phyloP scores from a whole-genome alignment of 2,797 vertebrate genomes.

The Pangasius mekongensis region DNA sequence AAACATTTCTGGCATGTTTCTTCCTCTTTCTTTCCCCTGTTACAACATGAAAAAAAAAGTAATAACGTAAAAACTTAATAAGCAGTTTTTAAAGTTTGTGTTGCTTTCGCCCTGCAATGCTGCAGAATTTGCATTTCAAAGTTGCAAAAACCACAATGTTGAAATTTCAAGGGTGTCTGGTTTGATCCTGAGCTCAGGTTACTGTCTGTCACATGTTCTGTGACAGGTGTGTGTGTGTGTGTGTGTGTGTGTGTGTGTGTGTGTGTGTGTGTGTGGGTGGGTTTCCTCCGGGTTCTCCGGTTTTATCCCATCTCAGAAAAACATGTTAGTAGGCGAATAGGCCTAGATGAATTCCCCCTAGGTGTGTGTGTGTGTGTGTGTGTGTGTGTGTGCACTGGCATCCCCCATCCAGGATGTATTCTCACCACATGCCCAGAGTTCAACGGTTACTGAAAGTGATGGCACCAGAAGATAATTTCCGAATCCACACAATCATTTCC shows the following conservation, averaged over 20 bases:
- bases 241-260: neutral
- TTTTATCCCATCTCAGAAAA: neutral
- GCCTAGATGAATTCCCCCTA: neutral
- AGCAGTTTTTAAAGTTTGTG: too few relatives aligned
- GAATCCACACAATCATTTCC: neutral
- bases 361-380: neutral
- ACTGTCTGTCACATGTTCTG: neutral
- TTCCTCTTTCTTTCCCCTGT: neutral
- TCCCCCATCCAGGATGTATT: neutral
- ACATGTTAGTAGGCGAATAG: neutral
- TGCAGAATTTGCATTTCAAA: too few relatives aligned
- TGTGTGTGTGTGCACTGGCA: neutral
- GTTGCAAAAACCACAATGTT: neutral
- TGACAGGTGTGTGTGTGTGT: neutral
- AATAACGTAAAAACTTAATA: neutral
- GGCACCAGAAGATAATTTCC: neutral
- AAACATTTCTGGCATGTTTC: neutral
- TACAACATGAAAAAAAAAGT: neutral
- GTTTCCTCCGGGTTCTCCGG: neutral
- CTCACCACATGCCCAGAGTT: neutral
- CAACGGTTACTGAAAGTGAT: neutral
- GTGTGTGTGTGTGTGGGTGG: neutral
- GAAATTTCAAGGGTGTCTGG: neutral
- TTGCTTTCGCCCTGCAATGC: too few relatives aligned
- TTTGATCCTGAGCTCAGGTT: neutral